These are phyloP conservation scores for Drosophila merina DNA, from an alignment of 2,888 invertebrate species.

Conservation along the genomic window DNA sequence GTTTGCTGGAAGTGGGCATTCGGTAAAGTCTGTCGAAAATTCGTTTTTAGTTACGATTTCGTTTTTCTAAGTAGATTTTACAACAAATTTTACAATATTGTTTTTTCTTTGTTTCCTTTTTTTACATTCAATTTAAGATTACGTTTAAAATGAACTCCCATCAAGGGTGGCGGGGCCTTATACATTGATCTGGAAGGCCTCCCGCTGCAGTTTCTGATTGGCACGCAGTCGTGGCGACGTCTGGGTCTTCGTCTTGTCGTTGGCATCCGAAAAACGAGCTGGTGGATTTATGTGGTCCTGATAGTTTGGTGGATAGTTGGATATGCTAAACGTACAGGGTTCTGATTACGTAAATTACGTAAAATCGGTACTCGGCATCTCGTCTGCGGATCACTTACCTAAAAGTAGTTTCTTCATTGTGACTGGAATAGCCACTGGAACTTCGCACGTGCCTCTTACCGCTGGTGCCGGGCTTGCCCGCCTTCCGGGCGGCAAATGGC, in stretches of 20 bases:
- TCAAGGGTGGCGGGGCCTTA: constrained; percentile 80
- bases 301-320: constrained; percentile 91
- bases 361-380: constrained; percentile 23
- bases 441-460: constrained; percentile 90
- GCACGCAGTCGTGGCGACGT: constrained; percentile 84
- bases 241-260: constrained; percentile 83
- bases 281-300: constrained; percentile 94
- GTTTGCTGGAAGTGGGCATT: constrained; percentile 36
- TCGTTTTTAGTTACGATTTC: constrained; percentile 7
- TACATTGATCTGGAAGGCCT: constrained; percentile 92
- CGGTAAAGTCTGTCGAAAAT: constrained; percentile 17
- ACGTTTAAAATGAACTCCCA: constrained; percentile 35
- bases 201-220: constrained; percentile 86
- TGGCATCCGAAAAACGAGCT: constrained; percentile 91
- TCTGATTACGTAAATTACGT: constrained; percentile 72
- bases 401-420: constrained; percentile 94
- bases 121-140: constrained; percentile 43
- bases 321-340: constrained; percentile 86
- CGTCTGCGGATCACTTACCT: constrained; percentile 85
- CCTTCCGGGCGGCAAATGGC: constrained; percentile 89
- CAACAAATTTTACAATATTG: constrained; percentile 59
- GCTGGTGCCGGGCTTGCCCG: constrained; percentile 86
- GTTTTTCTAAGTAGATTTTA: constrained; percentile 61
- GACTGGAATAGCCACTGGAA: constrained; percentile 92
- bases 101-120: constrained; percentile 12